Conservation (phyloP, 2,888 invertebrate species). For the Julus scanicus region DNA sequence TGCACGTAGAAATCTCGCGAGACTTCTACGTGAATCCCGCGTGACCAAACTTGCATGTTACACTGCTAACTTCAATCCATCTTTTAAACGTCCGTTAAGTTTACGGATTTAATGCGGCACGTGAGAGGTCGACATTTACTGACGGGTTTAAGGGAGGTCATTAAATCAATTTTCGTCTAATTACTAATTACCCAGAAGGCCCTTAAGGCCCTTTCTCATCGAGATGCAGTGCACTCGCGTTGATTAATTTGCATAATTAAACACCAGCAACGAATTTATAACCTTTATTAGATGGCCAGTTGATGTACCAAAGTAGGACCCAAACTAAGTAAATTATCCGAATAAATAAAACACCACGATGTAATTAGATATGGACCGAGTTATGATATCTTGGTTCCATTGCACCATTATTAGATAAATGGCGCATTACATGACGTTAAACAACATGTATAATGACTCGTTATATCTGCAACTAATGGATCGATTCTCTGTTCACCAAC, state of each 20-base stretch:
- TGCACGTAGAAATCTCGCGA: not conserved
- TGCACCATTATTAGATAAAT: not conserved
- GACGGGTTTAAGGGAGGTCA: constrained; percentile 39
- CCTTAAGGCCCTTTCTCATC: not conserved
- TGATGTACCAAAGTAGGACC: not conserved
- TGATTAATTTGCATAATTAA: constrained; percentile 45
- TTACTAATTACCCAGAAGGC: constrained; percentile 25
- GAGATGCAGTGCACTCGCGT: not conserved
- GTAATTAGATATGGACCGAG: not conserved
- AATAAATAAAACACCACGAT: not conserved
- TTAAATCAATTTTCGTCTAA: constrained; percentile 47
- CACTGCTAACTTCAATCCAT: not conserved
- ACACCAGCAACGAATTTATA: constrained; percentile 15
- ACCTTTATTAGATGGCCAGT: constrained; percentile 5
- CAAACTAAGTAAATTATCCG: not conserved
- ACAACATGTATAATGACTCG: too few relatives aligned
- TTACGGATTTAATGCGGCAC: not conserved
- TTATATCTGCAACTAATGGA: too few relatives aligned
- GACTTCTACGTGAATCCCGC: not conserved
- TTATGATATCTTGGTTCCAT: not conserved
- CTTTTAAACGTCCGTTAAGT: constrained; percentile 45
- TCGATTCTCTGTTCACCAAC: too few relatives aligned
- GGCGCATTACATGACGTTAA: not conserved
- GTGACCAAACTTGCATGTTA: not conserved
- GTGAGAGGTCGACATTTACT: constrained; percentile 12